These are phyloP conservation scores for Pammene aurita DNA, from an alignment of 2,888 invertebrate genomes.

Conservation along the genomic window DNA sequence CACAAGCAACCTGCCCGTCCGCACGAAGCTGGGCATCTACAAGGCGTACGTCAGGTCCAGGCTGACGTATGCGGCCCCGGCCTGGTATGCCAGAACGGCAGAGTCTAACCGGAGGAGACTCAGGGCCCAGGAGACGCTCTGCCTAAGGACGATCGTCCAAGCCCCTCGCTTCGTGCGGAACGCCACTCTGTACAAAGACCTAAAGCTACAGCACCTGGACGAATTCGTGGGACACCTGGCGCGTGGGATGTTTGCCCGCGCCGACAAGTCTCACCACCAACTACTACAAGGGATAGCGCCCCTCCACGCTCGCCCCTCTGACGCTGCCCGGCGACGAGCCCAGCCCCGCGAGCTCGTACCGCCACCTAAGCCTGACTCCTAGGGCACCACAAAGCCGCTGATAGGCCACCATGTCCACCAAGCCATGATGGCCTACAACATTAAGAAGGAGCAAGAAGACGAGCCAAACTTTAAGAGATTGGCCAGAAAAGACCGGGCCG, in stretches of 20 bases:
- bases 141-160: conserved; percentile 8
- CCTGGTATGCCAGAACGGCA: conserved; percentile 18
- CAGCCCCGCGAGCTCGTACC: conserved; percentile 45
- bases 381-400: conserved; percentile 56
- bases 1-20: neutral
- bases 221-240: too few relatives aligned
- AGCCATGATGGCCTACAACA: neutral
- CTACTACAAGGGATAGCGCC: neutral
- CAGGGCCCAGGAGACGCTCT: conserved; percentile 3
- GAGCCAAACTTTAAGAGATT: neutral
- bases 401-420: neutral
- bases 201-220: conserved; percentile 7
- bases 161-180: conserved; percentile 21
- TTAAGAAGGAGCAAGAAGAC: neutral
- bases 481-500: neutral
- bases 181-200: neutral
- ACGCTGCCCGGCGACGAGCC: conserved; percentile 42
- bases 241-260: too few relatives aligned
- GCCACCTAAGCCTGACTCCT: conserved; percentile 42
- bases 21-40: conserved; percentile 14
- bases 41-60: conserved; percentile 15
- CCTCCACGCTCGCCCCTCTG: neutral
- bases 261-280: too few relatives aligned
- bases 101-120: conserved; percentile 8
- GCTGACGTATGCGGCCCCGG: too few relatives aligned